Percentiles rank a stretch among this genome's conserved stretches.
These are phyloP conservation scores for Idaea aversata DNA, from an alignment of 2,888 invertebrate species.

Conservation along the genomic window DNA sequence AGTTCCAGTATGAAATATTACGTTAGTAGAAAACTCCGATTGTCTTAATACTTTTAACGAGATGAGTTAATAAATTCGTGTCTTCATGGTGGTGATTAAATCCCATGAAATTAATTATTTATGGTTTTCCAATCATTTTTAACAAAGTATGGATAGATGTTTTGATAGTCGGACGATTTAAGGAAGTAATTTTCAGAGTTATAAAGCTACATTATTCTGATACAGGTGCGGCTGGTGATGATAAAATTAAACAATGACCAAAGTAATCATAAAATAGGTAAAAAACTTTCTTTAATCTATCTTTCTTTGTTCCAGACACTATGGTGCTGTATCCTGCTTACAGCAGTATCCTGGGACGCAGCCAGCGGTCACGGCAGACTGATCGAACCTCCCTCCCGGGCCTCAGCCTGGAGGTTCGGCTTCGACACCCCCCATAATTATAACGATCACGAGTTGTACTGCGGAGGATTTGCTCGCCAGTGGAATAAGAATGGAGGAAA, in stretches of 20 bases:
- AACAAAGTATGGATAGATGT: too few species aligned
- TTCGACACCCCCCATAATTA: constrained; percentile 93
- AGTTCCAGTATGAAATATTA: background rate
- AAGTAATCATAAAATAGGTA: background rate
- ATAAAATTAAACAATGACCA: background rate
- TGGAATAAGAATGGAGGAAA: constrained; percentile 90
- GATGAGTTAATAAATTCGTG: background rate
- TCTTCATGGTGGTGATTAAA: background rate
- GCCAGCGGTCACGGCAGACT: constrained; percentile 85
- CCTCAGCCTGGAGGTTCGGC: constrained; percentile 93
- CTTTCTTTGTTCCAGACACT: constrained; percentile 53
- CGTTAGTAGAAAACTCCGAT: background rate
- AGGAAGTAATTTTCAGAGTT: too few species aligned
- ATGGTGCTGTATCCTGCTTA: constrained; percentile 58
- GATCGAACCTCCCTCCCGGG: constrained; percentile 92
- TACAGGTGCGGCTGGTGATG: too few species aligned
- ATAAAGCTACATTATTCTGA: too few species aligned
- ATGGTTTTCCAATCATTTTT: too few species aligned
- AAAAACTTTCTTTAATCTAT: background rate
- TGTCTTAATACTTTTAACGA: background rate
- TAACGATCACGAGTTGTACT: constrained; percentile 93
- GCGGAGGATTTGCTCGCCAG: constrained; percentile 92
- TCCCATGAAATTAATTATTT: too few species aligned
- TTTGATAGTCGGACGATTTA: too few species aligned
- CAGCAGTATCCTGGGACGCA: constrained; percentile 46